Conservation (phyloP, 2,113 vertebrate genomes). For the Myotis brandtii region DNA sequence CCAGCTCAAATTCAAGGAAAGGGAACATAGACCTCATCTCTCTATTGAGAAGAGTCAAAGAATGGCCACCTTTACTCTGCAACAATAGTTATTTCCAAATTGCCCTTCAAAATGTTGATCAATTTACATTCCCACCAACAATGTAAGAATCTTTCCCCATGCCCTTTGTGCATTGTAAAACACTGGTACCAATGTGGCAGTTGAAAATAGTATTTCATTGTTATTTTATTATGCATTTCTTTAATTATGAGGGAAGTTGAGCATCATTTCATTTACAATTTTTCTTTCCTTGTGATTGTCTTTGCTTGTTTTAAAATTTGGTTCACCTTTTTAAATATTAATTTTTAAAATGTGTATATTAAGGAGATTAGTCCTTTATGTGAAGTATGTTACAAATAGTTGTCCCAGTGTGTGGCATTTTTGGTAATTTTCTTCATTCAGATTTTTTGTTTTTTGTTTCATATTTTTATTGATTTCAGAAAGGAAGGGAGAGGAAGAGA, state of each 20-base stretch:
- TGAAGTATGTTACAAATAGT: background rate
- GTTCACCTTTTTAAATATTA: background rate
- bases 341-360: background rate
- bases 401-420: background rate
- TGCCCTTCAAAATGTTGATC: background rate
- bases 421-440: background rate
- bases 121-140: background rate
- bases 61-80: background rate
- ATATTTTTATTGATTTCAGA: no score
- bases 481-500: no score
- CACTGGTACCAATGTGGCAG: background rate
- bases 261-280: background rate
- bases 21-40: background rate
- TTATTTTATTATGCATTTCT: background rate
- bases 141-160: background rate
- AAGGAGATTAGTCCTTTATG: background rate
- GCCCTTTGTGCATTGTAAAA: background rate
- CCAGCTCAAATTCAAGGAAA: background rate
- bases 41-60: background rate
- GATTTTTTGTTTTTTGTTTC: background rate
- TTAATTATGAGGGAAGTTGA: background rate
- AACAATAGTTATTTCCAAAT: slow-evolving; percentile 31
- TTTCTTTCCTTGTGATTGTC: background rate
- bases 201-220: slow-evolving; percentile 15
- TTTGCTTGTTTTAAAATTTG: slow-evolving; percentile 23